These are phyloP conservation scores for Mus pahari DNA, from an alignment of 2,113 vertebrate genomes.

Conservation along the genomic window DNA sequence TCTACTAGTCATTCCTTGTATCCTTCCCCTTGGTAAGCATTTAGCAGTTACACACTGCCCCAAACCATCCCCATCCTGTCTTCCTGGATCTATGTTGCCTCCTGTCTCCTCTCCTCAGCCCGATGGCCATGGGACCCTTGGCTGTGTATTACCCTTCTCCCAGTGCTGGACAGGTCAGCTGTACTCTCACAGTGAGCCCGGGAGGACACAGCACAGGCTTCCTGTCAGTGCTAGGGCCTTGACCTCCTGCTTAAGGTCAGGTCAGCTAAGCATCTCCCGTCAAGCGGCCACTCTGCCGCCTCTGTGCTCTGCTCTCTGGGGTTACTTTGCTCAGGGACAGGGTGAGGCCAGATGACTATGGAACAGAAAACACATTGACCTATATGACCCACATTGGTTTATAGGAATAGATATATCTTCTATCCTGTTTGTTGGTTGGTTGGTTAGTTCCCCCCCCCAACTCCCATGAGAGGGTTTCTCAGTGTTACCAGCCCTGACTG, in stretches of 20 bases:
- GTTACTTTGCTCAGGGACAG: neutral
- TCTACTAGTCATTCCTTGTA: neutral
- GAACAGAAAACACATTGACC: neutral
- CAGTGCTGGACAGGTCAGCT: neutral
- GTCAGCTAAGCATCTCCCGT: neutral
- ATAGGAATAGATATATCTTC: neutral
- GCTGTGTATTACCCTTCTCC: neutral
- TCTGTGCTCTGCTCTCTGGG: neutral
- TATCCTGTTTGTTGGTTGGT: neutral
- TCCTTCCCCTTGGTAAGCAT: neutral
- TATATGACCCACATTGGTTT: neutral
- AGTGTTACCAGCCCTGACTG: neutral
- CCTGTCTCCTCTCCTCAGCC: neutral
- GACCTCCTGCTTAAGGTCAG: neutral
- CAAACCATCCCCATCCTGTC: neutral
- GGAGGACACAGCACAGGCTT: neutral
- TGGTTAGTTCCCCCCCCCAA: too few relatives aligned
- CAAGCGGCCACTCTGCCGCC: neutral
- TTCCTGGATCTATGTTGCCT: neutral
- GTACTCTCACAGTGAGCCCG: neutral
- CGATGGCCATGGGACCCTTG: neutral
- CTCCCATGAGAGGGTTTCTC: neutral
- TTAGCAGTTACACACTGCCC: neutral
- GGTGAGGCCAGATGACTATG: neutral
- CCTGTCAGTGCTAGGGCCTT: neutral